Base-by-base conservation (phyloP, 2,113 vertebrate genomes). In the Rhadina sibilatrix region DNA sequence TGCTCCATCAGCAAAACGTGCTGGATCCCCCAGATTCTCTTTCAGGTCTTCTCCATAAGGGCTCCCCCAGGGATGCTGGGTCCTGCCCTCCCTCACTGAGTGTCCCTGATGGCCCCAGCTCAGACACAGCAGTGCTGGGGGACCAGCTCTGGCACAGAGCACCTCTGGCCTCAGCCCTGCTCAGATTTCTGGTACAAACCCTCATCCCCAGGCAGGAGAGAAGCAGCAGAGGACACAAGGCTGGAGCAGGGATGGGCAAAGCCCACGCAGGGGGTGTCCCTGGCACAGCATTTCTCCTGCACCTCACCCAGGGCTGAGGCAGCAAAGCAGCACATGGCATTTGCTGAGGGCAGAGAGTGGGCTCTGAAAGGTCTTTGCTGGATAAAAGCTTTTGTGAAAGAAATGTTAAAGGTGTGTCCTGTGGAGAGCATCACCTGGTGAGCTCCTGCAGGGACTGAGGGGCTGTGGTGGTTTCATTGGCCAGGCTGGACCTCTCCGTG, bases 1-100 rank as follows among this genome's bases (percentile, higher is more conserved):
- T 15, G 46, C 13, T 56, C 10, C 5, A 3, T 1, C 4, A 78
- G 12, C 1, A 5, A 56, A 93, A n/a, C 12, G 0, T n/a, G n/a
- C 3, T 1, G 11, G 59, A 44, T 3, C 1, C 6, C 24, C 8
- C 1, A 5, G 35, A 20, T 19, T 75, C 38, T 44, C 35, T 11
- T 31, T 31, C 44, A 47, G n/a, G 19, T 28, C 23, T 35, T 30
- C 15, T 9, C 61, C 23, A 3, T 1, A 8, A 38, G 60, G 33
- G 61, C 12, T 79, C 56, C 56, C 27, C 12, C n/a, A 47, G 54
- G 3, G 0, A 1, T 4, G 15, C 57, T 4, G 11, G 28, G 21
- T 24, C 74, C 83, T 90, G 59, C 57, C 40, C 4, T 1, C 16
- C 35, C 46, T 70, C 57, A 3, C 71, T 2, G 6, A 40, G 30